Percentiles rank a stretch among this genome's conserved stretches.
Evolutionary conservation across 37 sponge, comb jelly and placozoan genomes (phyloP).

Genomic region (Lycopodina hypogea): DNA sequence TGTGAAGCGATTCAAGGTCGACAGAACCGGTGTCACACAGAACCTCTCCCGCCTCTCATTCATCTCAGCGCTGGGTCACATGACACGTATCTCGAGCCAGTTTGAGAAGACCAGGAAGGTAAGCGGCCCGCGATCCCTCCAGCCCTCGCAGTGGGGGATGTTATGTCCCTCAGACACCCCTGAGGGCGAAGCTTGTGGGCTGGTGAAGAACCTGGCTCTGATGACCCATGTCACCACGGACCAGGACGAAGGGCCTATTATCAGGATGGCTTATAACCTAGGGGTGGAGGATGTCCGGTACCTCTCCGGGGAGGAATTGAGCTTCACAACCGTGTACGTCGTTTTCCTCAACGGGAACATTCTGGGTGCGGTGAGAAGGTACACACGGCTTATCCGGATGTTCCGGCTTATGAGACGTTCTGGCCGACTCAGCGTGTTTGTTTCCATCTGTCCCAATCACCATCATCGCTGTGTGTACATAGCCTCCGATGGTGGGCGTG

Average conservation of each 20-base stretch:
- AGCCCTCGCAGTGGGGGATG: slow-evolving; percentile 99
- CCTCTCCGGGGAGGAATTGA: slow-evolving; percentile 91
- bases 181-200: slow-evolving; percentile 97
- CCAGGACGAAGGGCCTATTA: slow-evolving; percentile 79
- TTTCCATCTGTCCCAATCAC: slow-evolving; percentile 80
- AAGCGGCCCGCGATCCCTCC: slow-evolving; percentile 96
- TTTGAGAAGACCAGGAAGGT: slow-evolving; percentile 99
- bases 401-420: slow-evolving; percentile 76
- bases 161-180: slow-evolving; percentile 99
- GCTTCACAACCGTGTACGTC: slow-evolving; percentile 65
- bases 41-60: slow-evolving; percentile 94
- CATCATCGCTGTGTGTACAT: slow-evolving; percentile 68
- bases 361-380: slow-evolving; percentile 77
- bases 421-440: slow-evolving; percentile 84
- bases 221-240: slow-evolving; percentile 99
- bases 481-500: slow-evolving; percentile 94
- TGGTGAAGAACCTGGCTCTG: slow-evolving; percentile 97
- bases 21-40: slow-evolving; percentile 93
- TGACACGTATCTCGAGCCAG: slow-evolving; percentile 93
- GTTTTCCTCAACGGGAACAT: slow-evolving; percentile 94
- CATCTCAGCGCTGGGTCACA: slow-evolving; percentile 95
- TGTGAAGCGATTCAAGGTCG: slow-evolving; percentile 97
- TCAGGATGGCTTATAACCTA: slow-evolving; percentile 83
- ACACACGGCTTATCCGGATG: slow-evolving; percentile 55
- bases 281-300: slow-evolving; percentile 88